phyloP scores from a whole-genome alignment of 2,797 vertebrate genomes.

The Phalanger gymnotis region DNA sequence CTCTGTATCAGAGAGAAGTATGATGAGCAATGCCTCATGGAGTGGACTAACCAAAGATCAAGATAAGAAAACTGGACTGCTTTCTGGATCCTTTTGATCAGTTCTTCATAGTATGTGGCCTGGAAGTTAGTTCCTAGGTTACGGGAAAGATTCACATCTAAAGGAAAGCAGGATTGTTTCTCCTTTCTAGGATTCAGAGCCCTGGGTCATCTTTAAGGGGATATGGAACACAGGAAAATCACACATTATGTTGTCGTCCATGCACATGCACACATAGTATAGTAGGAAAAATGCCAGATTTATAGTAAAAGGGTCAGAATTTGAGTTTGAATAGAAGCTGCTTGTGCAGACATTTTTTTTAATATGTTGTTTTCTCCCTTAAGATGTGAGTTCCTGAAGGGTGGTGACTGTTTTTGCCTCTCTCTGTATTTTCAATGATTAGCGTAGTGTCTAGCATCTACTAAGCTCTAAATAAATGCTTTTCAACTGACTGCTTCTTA shows the following conservation, averaged over 20 bases:
- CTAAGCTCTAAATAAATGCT: not conserved
- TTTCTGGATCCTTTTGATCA: constrained; percentile 43
- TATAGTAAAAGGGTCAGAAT: not conserved
- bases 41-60: not conserved
- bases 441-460: not conserved
- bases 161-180: constrained; percentile 19
- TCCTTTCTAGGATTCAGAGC: not conserved
- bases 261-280: not conserved
- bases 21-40: not conserved
- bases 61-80: constrained; percentile 12
- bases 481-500: not conserved
- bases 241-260: not conserved
- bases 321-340: not conserved
- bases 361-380: not conserved
- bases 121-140: constrained; percentile 24
- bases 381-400: not conserved
- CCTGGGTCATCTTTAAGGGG: not conserved
- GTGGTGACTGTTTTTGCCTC: not conserved
- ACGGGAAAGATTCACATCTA: not conserved
- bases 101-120: constrained; percentile 26
- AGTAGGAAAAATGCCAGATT: not conserved
- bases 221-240: not conserved
- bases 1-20: not conserved
- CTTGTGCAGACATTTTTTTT: not conserved
- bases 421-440: not conserved